phyloP scores from a whole-genome alignment of 2,888 invertebrate species.

The Epistrophe eligans region DNA sequence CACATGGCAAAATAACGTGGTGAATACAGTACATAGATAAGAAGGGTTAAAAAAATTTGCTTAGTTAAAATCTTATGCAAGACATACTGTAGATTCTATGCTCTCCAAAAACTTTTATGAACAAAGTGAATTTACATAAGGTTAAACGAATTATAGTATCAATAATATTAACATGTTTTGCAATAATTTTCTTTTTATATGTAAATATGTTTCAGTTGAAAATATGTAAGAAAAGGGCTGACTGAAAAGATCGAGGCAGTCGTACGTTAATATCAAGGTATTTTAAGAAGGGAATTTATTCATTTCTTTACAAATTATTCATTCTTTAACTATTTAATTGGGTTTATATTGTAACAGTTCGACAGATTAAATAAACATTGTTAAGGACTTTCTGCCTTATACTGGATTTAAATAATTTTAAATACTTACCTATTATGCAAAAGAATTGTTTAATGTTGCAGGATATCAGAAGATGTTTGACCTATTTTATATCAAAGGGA shows the following conservation, averaged over 20 bases:
- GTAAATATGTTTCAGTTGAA: no score
- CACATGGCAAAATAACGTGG: slow-evolving; percentile 28
- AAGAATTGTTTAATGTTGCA: no score
- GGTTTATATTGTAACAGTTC: no score
- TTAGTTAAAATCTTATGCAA: slow-evolving; percentile 12
- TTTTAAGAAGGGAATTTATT: not conserved
- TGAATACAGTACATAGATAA: not conserved
- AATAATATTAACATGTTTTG: not conserved
- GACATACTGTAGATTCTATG: not conserved
- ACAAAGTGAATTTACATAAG: not conserved
- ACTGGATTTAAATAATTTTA: no score
- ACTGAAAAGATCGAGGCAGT: not conserved
- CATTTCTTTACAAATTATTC: not conserved
- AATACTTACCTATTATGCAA: no score
- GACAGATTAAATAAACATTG: no score
- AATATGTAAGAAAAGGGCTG: not conserved
- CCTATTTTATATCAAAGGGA: no score
- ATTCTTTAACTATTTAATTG: not conserved
- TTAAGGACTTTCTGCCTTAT: no score
- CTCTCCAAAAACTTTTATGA: not conserved
- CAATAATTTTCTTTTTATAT: not conserved
- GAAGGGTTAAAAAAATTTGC: not conserved
- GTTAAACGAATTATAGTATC: not conserved
- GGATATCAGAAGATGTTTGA: no score
- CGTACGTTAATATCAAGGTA: not conserved